A percentile compares a stretch with the other conserved stretches of the same genome.
Conservation (phyloP, 37 sponge, comb jelly and placozoan genomes). For the Theonella swinhoei region DNA sequence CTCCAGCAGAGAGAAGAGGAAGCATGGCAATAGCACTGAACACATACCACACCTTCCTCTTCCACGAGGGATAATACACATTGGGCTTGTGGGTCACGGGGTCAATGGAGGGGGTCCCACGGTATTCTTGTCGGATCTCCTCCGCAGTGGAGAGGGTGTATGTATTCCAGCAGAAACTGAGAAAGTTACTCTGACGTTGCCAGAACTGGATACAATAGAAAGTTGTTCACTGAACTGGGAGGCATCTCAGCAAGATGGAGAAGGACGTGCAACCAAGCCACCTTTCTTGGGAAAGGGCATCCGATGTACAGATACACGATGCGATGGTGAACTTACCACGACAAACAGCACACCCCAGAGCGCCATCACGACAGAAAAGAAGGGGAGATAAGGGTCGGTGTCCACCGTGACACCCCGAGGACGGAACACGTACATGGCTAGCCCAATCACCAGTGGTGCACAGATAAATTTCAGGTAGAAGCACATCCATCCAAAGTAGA, state of each 20-base stretch:
- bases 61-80: conserved; percentile 58
- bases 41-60: conserved; percentile 54
- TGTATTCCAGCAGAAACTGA: conserved; percentile 71
- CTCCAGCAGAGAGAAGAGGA: conserved; percentile 54
- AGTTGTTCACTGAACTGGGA: not conserved
- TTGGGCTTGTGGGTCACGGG: conserved; percentile 47
- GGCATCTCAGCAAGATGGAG: not conserved
- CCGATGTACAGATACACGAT: not conserved
- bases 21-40: conserved; percentile 68
- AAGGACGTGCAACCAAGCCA: not conserved
- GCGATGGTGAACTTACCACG: conserved; percentile 30
- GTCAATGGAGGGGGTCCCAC: conserved; percentile 26
- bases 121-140: conserved; percentile 46
- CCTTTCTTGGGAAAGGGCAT: not conserved
- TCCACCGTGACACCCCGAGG: conserved; percentile 41
- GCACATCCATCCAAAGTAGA: conserved; percentile 83
- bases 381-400: conserved; percentile 72
- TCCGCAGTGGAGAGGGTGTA: conserved; percentile 49
- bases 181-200: conserved; percentile 43
- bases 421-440: conserved; percentile 52
- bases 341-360: conserved; percentile 76
- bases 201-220: conserved; percentile 42
- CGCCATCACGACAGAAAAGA: conserved; percentile 69
- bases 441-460: conserved; percentile 49
- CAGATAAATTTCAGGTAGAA: conserved; percentile 57